These are phyloP conservation scores for Eublepharis macularius DNA, from an alignment of 2,113 vertebrate genomes.

Conservation along the genomic window DNA sequence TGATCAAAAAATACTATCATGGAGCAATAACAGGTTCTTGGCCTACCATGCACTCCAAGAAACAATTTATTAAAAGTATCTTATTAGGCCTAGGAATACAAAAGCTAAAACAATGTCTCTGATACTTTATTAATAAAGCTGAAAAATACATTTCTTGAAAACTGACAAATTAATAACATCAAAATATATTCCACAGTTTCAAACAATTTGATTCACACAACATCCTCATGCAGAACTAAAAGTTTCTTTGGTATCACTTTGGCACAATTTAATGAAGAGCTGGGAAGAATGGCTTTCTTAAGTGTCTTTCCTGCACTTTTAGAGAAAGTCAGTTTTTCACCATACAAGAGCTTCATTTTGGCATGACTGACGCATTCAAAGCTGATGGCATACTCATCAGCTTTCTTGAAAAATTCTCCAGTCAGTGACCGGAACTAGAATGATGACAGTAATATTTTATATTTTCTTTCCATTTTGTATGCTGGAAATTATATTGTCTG, in stretches of 20 bases:
- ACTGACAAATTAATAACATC: conserved; percentile 13
- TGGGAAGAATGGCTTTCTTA: neutral
- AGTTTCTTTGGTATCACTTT: neutral
- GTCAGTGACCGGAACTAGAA: conserved; percentile 20
- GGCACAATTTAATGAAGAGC: neutral
- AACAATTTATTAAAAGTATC: neutral
- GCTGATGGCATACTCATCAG: neutral
- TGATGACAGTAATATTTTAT: conserved; percentile 3
- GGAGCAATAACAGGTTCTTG: neutral
- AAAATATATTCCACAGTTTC: neutral
- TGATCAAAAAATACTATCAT: neutral
- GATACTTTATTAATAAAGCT: conserved; percentile 6
- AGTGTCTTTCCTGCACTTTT: conserved; percentile 14
- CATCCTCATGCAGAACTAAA: conserved; percentile 28
- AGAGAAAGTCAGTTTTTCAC: neutral
- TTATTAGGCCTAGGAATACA: neutral
- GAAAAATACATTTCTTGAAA: neutral
- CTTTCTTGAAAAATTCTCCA: conserved; percentile 11
- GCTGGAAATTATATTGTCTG: neutral
- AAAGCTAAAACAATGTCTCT: neutral
- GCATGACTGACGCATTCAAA: neutral
- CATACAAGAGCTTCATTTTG: neutral
- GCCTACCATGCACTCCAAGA: too few relatives aligned
- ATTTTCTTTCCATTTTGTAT: neutral
- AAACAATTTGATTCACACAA: neutral